A percentile compares a stretch with the other conserved stretches of the same genome.
Evolutionary conservation across 2,888 invertebrate species (phyloP).

Genomic region (Lordiphosa andalusiaca): DNA sequence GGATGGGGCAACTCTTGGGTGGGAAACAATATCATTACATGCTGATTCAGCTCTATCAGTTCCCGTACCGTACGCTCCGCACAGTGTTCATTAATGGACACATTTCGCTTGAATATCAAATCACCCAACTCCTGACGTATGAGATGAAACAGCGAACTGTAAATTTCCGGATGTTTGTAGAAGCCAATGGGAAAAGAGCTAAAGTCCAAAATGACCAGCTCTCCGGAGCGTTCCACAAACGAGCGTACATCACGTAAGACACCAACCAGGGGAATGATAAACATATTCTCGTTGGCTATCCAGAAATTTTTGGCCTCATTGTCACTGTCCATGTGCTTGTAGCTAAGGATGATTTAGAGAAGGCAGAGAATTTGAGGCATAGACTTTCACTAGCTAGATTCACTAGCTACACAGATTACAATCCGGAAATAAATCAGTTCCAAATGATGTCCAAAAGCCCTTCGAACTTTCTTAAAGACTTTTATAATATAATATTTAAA

Average conservation of each 20-base stretch:
- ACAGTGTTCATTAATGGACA: constrained; percentile 54
- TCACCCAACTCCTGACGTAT: constrained; percentile 82
- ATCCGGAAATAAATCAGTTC: too few relatives aligned
- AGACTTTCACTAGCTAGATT: too few relatives aligned
- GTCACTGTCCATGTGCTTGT: constrained; percentile 50
- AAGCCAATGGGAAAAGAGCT: constrained; percentile 87
- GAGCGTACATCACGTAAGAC: constrained; percentile 86
- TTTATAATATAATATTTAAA: too few relatives aligned
- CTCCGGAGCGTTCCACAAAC: constrained; percentile 86
- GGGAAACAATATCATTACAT: constrained; percentile 83
- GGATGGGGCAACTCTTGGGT: constrained; percentile 75
- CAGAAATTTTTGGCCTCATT: constrained; percentile 70
- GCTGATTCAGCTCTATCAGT: constrained; percentile 82
- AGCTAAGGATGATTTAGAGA: constrained; percentile 34
- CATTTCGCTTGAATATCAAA: constrained; percentile 76
- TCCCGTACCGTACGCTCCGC: constrained; percentile 83
- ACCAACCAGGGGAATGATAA: constrained; percentile 84
- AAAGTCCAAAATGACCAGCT: constrained; percentile 90
- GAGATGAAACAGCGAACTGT: constrained; percentile 81
- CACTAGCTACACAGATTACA: too few relatives aligned
- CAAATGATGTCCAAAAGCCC: too few relatives aligned
- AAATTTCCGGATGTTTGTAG: constrained; percentile 79
- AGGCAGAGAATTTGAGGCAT: neutral
- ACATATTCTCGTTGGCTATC: constrained; percentile 78
- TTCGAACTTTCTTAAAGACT: too few relatives aligned